These are phyloP conservation scores for Sialis lutaria DNA, from an alignment of 2,888 invertebrate genomes.

Conservation along the genomic window DNA sequence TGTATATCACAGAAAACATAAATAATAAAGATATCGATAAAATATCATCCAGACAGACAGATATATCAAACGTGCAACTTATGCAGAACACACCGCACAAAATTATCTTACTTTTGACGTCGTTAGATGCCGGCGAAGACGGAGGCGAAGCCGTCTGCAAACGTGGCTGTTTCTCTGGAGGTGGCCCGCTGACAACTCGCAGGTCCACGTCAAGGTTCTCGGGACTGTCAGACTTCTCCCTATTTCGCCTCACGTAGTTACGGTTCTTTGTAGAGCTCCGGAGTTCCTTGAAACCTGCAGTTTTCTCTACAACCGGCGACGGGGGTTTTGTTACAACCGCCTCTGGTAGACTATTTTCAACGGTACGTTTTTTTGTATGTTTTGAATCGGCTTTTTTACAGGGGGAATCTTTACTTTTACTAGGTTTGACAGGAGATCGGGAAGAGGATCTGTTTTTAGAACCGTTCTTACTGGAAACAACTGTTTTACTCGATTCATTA, in stretches of 20 bases:
- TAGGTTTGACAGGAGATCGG: conserved; percentile 12
- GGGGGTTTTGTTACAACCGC: conserved; percentile 21
- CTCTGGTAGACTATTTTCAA: conserved; percentile 14
- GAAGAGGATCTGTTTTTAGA: conserved; percentile 9
- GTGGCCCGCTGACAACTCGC: conserved; percentile 16
- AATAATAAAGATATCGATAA: too few species aligned
- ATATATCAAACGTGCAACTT: too few species aligned
- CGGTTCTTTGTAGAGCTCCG: conserved; percentile 38
- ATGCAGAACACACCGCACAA: too few species aligned
- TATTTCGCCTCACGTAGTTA: conserved; percentile 47
- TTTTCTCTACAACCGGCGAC: conserved; percentile 7
- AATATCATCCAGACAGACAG: too few species aligned
- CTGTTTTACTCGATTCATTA: conserved; percentile 3
- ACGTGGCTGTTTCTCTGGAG: conserved; percentile 24
- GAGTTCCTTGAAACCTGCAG: conserved; percentile 31
- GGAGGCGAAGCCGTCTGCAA: conserved; percentile 11
- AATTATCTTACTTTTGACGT: conserved; percentile 31
- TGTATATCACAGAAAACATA: too few species aligned
- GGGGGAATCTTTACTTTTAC: conserved; percentile 13
- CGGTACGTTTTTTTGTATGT: conserved; percentile 18
- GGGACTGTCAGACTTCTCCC: conserved; percentile 39
- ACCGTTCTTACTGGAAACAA: not conserved
- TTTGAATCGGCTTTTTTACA: conserved; percentile 21
- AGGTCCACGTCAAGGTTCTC: conserved; percentile 27
- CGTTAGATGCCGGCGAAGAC: conserved; percentile 10